Conservation (phyloP, 2,888 invertebrate species). For the Limnephilus marmoratus region DNA sequence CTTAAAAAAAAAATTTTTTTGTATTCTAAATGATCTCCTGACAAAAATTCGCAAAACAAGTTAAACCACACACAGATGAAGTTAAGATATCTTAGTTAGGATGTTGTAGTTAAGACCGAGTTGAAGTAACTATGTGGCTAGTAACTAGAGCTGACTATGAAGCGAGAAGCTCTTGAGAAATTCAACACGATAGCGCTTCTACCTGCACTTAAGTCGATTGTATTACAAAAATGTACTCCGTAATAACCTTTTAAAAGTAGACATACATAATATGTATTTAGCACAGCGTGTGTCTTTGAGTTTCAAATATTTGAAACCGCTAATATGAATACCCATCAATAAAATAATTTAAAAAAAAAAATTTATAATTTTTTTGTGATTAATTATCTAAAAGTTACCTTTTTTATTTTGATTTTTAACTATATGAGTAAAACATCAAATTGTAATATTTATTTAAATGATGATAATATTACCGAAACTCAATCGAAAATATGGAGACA, state of each 20-base stretch:
- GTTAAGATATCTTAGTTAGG: background rate
- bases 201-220: background rate
- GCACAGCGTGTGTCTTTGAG: background rate
- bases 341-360: background rate
- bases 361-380: too few species aligned
- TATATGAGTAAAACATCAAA: too few species aligned
- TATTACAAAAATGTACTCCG: background rate
- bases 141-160: background rate
- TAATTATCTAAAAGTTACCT: too few species aligned
- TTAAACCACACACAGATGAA: background rate
- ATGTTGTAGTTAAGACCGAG: too few species aligned
- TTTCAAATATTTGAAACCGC: background rate
- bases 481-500: too few species aligned
- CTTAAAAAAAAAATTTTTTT: too few species aligned
- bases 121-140: background rate
- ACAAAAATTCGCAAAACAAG: background rate
- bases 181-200: background rate
- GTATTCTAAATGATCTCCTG: background rate
- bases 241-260: background rate
- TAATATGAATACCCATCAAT: background rate
- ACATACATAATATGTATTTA: too few species aligned
- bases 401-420: too few species aligned
- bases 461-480: too few species aligned
- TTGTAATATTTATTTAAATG: too few species aligned
- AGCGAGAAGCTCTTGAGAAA: background rate